A percentile compares a stretch with the other conserved stretches of the same genome.
Evolutionary conservation across 2,113 vertebrate species (phyloP).

Genomic region (Numenius arquata): DNA sequence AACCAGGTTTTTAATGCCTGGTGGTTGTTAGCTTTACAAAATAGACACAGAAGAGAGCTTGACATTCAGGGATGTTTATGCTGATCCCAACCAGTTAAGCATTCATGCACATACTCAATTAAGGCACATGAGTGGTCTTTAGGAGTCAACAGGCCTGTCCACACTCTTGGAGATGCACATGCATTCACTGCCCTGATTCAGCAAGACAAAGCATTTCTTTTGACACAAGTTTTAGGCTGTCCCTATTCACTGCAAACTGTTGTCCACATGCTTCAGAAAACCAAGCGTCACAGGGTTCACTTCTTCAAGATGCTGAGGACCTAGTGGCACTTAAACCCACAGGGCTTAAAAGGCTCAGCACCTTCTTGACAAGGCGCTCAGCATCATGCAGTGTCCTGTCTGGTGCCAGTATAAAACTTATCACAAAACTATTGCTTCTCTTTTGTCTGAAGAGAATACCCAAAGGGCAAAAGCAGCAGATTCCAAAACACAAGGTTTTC

Average conservation of each 20-base stretch:
- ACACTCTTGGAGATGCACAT: background rate
- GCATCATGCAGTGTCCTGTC: accelerated
- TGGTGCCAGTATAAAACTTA: background rate
- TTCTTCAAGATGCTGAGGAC: background rate
- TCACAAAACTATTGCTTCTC: accelerated
- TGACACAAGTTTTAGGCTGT: background rate
- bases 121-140: background rate
- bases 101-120: background rate
- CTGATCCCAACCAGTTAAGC: background rate
- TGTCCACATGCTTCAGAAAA: accelerated
- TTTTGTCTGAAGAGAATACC: background rate
- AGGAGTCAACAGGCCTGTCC: background rate
- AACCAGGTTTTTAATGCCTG: background rate
- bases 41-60: background rate
- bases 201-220: background rate
- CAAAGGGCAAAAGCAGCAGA: background rate
- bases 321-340: background rate
- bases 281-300: background rate
- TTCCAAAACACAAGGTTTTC: background rate
- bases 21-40: background rate
- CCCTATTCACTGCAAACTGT: background rate
- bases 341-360: background rate
- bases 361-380: background rate
- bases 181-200: background rate
- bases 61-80: background rate